phyloP scores from a whole-genome alignment of 1,140 invertebrate genomes.

The Anastrepha ludens region DNA sequence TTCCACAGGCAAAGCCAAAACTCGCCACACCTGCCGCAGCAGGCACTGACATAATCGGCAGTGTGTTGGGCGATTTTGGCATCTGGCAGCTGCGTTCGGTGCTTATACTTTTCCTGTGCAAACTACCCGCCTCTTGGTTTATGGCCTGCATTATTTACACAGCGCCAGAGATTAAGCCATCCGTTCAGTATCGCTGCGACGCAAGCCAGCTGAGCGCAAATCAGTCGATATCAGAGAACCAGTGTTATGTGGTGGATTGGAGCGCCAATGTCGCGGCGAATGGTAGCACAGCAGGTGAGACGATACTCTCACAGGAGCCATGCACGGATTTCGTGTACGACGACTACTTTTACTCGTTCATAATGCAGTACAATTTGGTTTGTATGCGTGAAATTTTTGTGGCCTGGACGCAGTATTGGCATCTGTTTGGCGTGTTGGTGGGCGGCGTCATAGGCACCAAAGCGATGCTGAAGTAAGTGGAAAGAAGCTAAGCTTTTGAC shows the following conservation, averaged over 20 bases:
- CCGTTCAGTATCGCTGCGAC: conserved; percentile 66
- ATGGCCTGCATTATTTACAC: conserved; percentile 75
- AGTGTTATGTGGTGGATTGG: conserved; percentile 65
- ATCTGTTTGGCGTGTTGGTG: conserved; percentile 74
- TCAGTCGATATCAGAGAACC: conserved; percentile 61
- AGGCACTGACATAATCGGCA: conserved; percentile 65
- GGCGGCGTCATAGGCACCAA: conserved; percentile 73
- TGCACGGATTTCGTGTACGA: conserved; percentile 66
- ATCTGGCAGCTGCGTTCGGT: conserved; percentile 74
- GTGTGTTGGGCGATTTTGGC: conserved; percentile 73
- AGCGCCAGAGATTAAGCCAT: conserved; percentile 68
- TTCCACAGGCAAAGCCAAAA: not conserved
- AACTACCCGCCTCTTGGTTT: conserved; percentile 75
- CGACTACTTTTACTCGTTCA: conserved; percentile 68
- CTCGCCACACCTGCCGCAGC: not conserved
- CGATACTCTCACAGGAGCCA: not conserved
- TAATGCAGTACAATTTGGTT: conserved; percentile 74
- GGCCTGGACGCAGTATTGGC: conserved; percentile 74
- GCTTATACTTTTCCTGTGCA: conserved; percentile 73
- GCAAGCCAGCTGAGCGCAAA: conserved; percentile 55
- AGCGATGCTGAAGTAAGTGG: conserved; percentile 69
- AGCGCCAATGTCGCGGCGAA: conserved; percentile 53
- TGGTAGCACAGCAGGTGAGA: not conserved
- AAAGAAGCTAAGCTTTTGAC: too few species aligned
- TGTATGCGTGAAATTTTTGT: conserved; percentile 73